Percentiles rank a stretch among this genome's conserved stretches.
These are phyloP conservation scores for Chymomyza procnemis DNA, from an alignment of 2,888 invertebrate species.

Conservation along the genomic window DNA sequence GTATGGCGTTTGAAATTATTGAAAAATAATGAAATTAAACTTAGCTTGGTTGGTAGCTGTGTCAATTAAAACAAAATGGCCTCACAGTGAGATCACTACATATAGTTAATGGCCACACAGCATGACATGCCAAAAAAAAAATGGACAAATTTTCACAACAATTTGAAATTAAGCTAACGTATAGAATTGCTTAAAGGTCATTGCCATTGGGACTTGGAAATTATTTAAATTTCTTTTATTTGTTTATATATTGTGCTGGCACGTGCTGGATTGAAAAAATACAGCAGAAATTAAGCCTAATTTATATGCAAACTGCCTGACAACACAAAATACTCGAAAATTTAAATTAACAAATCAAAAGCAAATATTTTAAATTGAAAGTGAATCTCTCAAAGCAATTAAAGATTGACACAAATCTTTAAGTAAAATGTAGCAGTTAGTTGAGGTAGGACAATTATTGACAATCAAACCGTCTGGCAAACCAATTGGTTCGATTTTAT, in stretches of 20 bases:
- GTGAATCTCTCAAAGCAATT: conserved; percentile 53
- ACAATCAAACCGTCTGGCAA: not conserved
- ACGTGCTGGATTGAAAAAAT: not conserved
- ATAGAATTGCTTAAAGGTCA: not conserved
- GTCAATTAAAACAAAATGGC: not conserved
- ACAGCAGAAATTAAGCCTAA: conserved; percentile 7
- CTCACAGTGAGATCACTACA: not conserved
- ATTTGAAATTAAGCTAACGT: not conserved
- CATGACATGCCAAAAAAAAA: not conserved
- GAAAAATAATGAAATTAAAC: not conserved
- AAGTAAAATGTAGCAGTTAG: not conserved
- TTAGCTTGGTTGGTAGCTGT: not conserved
- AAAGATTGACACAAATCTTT: conserved; percentile 14
- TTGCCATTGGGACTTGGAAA: not conserved
- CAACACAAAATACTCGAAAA: not conserved
- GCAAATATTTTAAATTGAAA: conserved; percentile 45
- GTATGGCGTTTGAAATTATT: not conserved
- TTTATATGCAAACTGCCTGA: conserved; percentile 31
- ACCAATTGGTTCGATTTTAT: not conserved
- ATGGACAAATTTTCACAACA: not conserved
- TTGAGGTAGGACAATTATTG: not conserved
- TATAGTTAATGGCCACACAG: not conserved
- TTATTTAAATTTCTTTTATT: not conserved
- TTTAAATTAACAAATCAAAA: conserved; percentile 40
- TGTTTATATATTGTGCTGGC: not conserved